phyloP scores from a whole-genome alignment of 2,797 vertebrate species.

The Protosalanx chinensis region DNA sequence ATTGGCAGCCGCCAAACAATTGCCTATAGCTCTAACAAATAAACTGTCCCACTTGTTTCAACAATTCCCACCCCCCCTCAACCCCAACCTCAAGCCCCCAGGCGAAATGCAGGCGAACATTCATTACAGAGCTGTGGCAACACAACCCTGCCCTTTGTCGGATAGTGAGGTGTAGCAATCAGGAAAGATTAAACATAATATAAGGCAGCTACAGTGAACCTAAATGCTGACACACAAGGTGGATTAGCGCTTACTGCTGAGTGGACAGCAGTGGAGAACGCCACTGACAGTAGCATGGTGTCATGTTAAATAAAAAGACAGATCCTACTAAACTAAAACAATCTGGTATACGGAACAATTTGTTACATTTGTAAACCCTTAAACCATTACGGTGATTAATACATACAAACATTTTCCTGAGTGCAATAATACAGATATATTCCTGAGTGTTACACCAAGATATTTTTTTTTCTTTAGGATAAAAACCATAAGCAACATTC shows the following conservation, averaged over 20 bases:
- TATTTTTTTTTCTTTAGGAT: conserved; percentile 14
- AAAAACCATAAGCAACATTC: conserved; percentile 60
- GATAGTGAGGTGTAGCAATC: conserved; percentile 62
- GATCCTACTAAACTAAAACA: conserved; percentile 25
- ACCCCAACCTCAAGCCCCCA: conserved; percentile 23
- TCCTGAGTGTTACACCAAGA: conserved; percentile 70
- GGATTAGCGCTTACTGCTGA: conserved; percentile 14
- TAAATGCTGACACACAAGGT: conserved; percentile 30
- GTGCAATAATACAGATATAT: conserved; percentile 68
- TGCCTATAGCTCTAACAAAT: conserved; percentile 54
- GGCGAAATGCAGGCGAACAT: conserved; percentile 60
- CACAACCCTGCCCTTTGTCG: conserved; percentile 54
- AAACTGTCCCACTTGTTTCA: conserved; percentile 40
- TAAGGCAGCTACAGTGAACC: conserved; percentile 56
- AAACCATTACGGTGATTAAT: conserved; percentile 50
- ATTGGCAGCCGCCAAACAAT: conserved; percentile 58
- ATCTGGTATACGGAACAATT: conserved; percentile 40
- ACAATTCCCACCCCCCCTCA: conserved; percentile 16
- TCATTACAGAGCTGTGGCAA: conserved; percentile 58
- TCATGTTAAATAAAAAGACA: conserved; percentile 27
- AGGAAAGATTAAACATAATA: conserved; percentile 49
- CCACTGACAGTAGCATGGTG: conserved; percentile 28
- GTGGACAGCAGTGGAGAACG: conserved; percentile 26
- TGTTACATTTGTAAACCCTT: conserved; percentile 40
- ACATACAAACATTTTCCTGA: conserved; percentile 64